Base-by-base conservation (phyloP, 2,888 invertebrate genomes). In the Erebia ligea region DNA sequence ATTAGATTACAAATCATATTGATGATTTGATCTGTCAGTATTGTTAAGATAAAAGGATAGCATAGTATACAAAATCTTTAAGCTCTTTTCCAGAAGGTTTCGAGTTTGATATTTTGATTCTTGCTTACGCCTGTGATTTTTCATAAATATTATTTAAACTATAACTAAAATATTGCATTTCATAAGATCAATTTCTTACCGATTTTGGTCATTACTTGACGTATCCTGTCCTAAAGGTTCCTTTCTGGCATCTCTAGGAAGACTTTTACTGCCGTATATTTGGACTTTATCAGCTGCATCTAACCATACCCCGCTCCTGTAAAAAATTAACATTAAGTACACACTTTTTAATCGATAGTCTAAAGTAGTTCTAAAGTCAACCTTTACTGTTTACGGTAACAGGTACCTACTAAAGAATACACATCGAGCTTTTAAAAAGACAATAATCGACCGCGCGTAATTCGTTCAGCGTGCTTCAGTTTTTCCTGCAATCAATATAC, bases 151-250 rank as follows among this genome's bases (percentile, higher is more conserved):
- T 48, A 13, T 15, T 13, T 1, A 48, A 4, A 48, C 4, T 11
- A 11, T 11, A 13, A 48, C 48, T 48, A 9, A n/a, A 17, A 9
- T n/a, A 6, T 50, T 50, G 0, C n/a, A 54, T 54, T 54, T 54
- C n/a, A 57, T 57, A 4, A 40, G 17, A 59, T 17, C 9, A 9
- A 21, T 45, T 61, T 61, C 62, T 62, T 79, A 93, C 94, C 92
- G 90, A 77, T 86, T 90, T 75, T 88, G 87, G 73, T 93, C 92
- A 76, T 92, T 92, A 68, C 86, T 89, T 54, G 92, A 86, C 67
- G 96, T 96, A 72, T 97, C 98, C 89, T 97, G 97, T 0, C 98
- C 98, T 67, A 98, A 85, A 0, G 98, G 98, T 83, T 98, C 98
- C 82, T 97, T 96, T 61, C 98, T 93, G 70, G 96, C 95, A 82